Base-by-base conservation (phyloP, 2,888 invertebrate genomes). In the Aphodius granarius region DNA sequence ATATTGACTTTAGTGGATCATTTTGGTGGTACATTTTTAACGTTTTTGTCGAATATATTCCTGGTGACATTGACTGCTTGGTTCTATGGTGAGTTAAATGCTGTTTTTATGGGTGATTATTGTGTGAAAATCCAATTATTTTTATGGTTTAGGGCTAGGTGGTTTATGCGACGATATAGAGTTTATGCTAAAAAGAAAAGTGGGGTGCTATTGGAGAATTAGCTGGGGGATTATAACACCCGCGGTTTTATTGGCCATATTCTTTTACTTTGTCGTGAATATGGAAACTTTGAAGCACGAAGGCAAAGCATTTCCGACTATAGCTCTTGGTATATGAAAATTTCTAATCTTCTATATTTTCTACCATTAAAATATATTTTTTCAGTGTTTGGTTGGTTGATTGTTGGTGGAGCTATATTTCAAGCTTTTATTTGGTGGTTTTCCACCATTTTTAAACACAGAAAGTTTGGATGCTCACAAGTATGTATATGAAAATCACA, bases 221-320 rank as follows among this genome's bases (percentile, higher is more conserved):
- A 94, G 94, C 80, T 96, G 95, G 95, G 90, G 91, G 0, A 71
- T 94, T 5, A 85, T 94, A 68, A 93, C 94, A 1, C 95, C 95
- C 0, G 81, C 89, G 0, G 88, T 94, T 77, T 92, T 95, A 90
- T 86, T 91, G 5, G 83, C 90, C 0, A 94, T 95, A 72, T 89
- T 95, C 80, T 82, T 94, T 5, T 95, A 94, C 83, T 93, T 93
- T 2, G 86, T 94, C 63, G 84, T 88, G 0, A 90, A 91, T 0
- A 90, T 91, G 77, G 88, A 91, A 75, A 89, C 91, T 0, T 84
- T 93, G 3, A 87, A 85, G 0, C 94, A 94, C 80, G 92, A 91
- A 64, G 84, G 86, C 70, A 88, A 88, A 76, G 75, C 80, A 0
- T 94, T 91, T 84, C 94, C 94, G n/a, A 68, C 68, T 5, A 20